Base-by-base conservation (phyloP, 2,113 vertebrate species). In the Lanius ludovicianus region DNA sequence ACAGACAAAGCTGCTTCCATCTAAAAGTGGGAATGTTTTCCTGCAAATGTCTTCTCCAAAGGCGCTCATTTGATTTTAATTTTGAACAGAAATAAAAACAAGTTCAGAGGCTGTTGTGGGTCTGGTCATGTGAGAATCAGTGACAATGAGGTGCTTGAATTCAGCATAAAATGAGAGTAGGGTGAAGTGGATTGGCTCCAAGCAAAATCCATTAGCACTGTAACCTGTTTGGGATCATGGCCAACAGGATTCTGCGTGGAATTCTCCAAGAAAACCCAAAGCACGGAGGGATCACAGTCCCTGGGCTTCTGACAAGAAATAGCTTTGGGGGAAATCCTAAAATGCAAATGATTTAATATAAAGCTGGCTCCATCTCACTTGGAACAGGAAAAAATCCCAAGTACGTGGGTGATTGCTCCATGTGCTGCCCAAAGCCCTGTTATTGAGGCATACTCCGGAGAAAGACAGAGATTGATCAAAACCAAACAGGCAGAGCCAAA, bases 1-100 rank as follows among this genome's bases (percentile, higher is more conserved):
- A 7, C 8, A 41, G 57, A 62, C 81, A 71, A 75, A 68, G 5
- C 65, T 83, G 87, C 53, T 96, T 71, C 70, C 19, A 33, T n/a
- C 83, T 94, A 80, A 64, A 91, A 87, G 57, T n/a, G 75, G 68
- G 83, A 80, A 94, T 22, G 53, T 83, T 91, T 87, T 79, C 57
- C 78, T 91, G 13, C 11, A 8, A 93, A 23, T 53, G 30, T 79
- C 78, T 60, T 88, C 70, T 93, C 49, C 21, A 68, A 85, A 69
- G 17, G 6, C 11, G 2, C 76, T 81, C 1, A 13, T 62, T 93
- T 25, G 44, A 87, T 68, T 90, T 93, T 64, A 41, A 73, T 73
- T 90, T 90, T 57, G 22, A 87, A 13, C 67, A 52, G 70, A 52
- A 88, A 87, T 22, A 35, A 87, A 87, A 89, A 60, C 25, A 49